Base-by-base conservation (phyloP, 2,113 vertebrate species). In the Strigops habroptila region DNA sequence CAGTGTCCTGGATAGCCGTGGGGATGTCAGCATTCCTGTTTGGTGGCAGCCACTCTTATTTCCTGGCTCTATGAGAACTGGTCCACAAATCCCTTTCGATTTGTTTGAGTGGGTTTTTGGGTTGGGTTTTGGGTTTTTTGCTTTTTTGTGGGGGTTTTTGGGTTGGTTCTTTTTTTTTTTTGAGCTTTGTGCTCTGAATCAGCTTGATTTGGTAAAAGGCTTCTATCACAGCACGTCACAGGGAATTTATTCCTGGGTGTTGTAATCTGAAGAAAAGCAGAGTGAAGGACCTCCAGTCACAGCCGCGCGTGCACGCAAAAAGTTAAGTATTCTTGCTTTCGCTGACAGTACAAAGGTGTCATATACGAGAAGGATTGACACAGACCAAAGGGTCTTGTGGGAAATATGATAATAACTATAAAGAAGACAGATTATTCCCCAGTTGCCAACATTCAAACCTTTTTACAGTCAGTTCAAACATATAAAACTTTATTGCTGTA, bases 401-500 rank as follows among this genome's bases (percentile, higher is more conserved):
- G 99, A 99, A 98, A 98, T 97, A 99, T 99, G 98, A 99, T 98
- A 98, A 98, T 99, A 98, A 99, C 98, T 98, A 98, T 99, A 99
- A 99, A 99, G 98, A 98, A 97, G 96, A 98, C 98, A 98, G 99
- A 99, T 99, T 99, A 99, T 98, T 99, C 99, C 99, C 99, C 98
- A 98, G 99, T 98, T 98, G 98, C 98, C 98, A 98, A 98, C 99
- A 99, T 99, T 98, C 98, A 98, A 98, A 98, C 97, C 98, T 98
- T 99, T 99, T 99, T 99, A 99, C 99, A 98, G 99, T 99, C 98
- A 98, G 99, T 99, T 99, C 98, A 98, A 98, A 98, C 98, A 98
- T 99, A 99, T 99, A 99, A 99, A 99, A 99, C 98, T 99, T 99
- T 99, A 99, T 99, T 99, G 98, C 98, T 98, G 98, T 98, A 98